Evolutionary conservation across 2,888 invertebrate genomes (phyloP).

Genomic region (Anodontia alba): DNA sequence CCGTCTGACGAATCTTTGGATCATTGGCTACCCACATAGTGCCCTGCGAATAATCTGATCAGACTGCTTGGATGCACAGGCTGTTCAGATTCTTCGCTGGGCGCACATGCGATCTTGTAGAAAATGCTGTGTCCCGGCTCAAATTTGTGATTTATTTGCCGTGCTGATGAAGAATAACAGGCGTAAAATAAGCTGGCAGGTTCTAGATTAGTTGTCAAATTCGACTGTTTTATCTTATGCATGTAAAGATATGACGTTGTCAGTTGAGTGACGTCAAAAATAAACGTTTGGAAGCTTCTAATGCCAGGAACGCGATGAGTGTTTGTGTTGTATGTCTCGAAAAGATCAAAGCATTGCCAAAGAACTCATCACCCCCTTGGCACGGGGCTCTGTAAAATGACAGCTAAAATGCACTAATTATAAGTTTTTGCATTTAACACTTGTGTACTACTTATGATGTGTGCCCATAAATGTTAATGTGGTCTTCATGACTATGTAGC

Average conservation of each 20-base stretch:
- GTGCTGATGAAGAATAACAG: not conserved
- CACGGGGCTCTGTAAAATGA: not conserved
- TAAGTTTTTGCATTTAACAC: not conserved
- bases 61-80: too few species aligned
- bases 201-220: not conserved
- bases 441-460: too few species aligned
- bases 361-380: not conserved
- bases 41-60: too few species aligned
- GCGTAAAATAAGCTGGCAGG: conserved; percentile 8
- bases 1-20: too few species aligned
- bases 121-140: too few species aligned
- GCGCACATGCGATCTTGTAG: too few species aligned
- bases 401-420: not conserved
- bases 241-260: conserved; percentile 11
- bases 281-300: not conserved
- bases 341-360: not conserved
- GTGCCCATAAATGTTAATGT: too few species aligned
- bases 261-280: conserved; percentile 15
- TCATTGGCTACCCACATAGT: too few species aligned
- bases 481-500: too few species aligned
- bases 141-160: conserved; percentile 8
- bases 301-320: not conserved
- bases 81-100: too few species aligned
- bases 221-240: not conserved
- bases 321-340: not conserved